Percentiles rank a stretch among this genome's conserved stretches.
phyloP scores from a whole-genome alignment of 2,797 vertebrate species.

The Coranthus polyacanthus region DNA sequence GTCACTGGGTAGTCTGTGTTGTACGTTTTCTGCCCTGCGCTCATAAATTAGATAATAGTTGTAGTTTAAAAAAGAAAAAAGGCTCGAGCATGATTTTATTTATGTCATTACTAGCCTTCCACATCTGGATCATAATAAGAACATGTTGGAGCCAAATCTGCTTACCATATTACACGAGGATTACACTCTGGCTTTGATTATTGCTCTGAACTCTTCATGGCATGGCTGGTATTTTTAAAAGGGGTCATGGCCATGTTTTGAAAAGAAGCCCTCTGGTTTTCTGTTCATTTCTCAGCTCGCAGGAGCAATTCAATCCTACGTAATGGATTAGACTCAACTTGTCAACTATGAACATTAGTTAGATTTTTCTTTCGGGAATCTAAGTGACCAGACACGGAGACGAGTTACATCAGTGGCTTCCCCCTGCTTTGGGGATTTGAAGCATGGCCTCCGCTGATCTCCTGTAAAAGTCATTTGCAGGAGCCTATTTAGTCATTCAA shows the following conservation, averaged over 20 bases:
- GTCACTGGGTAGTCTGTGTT: slow-evolving; percentile 38
- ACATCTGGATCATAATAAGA: slow-evolving; percentile 75
- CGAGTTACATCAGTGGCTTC: slow-evolving; percentile 42
- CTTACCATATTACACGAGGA: slow-evolving; percentile 63
- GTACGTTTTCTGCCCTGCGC: not conserved
- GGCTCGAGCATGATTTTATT: slow-evolving; percentile 45
- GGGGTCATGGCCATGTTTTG: slow-evolving; percentile 39
- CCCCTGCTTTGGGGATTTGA: slow-evolving; percentile 68
- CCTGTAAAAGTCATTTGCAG: slow-evolving; percentile 66
- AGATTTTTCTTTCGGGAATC: slow-evolving; percentile 15
- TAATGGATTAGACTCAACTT: slow-evolving; percentile 31
- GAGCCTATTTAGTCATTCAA: slow-evolving; percentile 37
- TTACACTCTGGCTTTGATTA: slow-evolving; percentile 58
- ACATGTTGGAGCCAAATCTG: slow-evolving; percentile 64
- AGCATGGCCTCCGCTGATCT: slow-evolving; percentile 50
- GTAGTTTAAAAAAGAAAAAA: slow-evolving; percentile 24
- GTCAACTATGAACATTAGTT: slow-evolving; percentile 24
- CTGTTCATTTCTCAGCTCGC: not conserved
- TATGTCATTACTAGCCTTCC: slow-evolving; percentile 38
- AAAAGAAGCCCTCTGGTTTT: slow-evolving; percentile 33
- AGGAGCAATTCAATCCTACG: slow-evolving; percentile 3
- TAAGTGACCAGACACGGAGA: slow-evolving; percentile 44
- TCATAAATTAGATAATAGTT: slow-evolving; percentile 51
- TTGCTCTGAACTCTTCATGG: slow-evolving; percentile 45
- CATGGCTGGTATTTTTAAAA: slow-evolving; percentile 42